Conservation (phyloP, 53 echinoderm and acorn worm species). For the Mesocentrotus franciscanus region DNA sequence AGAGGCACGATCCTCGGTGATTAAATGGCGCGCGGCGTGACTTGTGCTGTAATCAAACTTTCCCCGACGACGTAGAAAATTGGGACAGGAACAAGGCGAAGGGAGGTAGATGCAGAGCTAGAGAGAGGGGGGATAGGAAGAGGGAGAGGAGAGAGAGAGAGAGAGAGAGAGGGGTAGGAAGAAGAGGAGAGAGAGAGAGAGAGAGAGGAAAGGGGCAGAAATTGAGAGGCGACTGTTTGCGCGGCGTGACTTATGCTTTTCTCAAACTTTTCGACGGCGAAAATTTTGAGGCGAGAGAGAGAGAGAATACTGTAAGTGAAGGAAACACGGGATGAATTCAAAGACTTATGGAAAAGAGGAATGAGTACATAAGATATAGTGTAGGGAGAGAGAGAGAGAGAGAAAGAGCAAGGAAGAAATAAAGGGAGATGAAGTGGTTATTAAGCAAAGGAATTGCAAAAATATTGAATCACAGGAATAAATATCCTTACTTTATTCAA, state of each 20-base stretch:
- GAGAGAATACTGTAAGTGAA: neutral
- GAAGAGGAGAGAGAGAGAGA: neutral
- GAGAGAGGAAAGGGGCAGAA: neutral
- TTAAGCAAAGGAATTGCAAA: neutral
- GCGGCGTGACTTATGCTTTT: neutral
- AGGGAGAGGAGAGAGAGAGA: neutral
- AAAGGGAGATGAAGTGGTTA: neutral
- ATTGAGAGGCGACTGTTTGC: neutral
- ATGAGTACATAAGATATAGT: too few species aligned
- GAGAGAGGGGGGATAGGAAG: neutral
- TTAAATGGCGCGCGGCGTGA: slow-evolving; percentile 58
- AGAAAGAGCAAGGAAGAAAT: neutral
- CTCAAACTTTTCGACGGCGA: neutral
- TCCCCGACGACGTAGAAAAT: slow-evolving; percentile 1
- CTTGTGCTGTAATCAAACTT: slow-evolving; percentile 47
- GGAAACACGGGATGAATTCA: neutral
- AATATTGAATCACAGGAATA: too few species aligned
- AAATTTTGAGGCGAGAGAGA: neutral
- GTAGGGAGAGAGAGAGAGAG: neutral
- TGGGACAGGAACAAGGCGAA: neutral
- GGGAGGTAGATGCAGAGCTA: neutral
- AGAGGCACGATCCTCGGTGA: slow-evolving; percentile 43
- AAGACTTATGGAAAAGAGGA: too few species aligned
- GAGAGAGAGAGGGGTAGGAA: neutral
- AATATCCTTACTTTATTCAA: too few species aligned